Base-by-base conservation (phyloP, 2,113 vertebrate genomes). In the Pteruthius melanotis region DNA sequence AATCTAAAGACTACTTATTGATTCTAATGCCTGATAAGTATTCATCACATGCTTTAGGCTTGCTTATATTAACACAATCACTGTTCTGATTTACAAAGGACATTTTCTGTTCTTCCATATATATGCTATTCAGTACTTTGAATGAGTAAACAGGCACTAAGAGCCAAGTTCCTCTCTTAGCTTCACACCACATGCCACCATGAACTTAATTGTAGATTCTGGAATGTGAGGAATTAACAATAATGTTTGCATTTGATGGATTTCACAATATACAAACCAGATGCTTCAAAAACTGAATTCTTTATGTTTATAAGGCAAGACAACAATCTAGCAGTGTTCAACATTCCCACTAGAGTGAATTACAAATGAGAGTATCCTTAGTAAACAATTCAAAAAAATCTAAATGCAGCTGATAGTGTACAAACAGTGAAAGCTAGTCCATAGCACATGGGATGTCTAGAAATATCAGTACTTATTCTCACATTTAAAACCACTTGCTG, bases 1-100 rank as follows among this genome's bases (percentile, higher is more conserved):
- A 97, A 97, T 97, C 89, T 97, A 97, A 97, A 97, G 96, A 93
- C 93, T 97, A 96, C 79, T 96, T 98, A 98, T 98, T 98, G 98
- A 98, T 98, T 96, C 83, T 64, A 95, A 97, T 76, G 82, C 93
- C 92, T 95, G 84, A 77, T 88, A 87, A 96, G 83, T 93, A 94
- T 63, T 83, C 81, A 24, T 18, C 82, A 80, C 91, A 85, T 70
- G 96, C 52, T 87, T 64, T 89, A 33, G 81, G 39, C 74, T 95
- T 84, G 89, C 94, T 94, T 95, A 85, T 89, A 86, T 97, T 97
- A 97, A 94, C 71, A 44, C 87, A 95, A 59, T 94, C 77, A 52
- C 87, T 21, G 54, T 87, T 79, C 49, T 74, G 42, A 66, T 83
- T 83, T 72, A 90, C 53, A 95, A 95, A 97, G 96, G 96, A 90